Base-by-base conservation (phyloP, 2,797 vertebrate species). In the Hydrolagus colliei region DNA sequence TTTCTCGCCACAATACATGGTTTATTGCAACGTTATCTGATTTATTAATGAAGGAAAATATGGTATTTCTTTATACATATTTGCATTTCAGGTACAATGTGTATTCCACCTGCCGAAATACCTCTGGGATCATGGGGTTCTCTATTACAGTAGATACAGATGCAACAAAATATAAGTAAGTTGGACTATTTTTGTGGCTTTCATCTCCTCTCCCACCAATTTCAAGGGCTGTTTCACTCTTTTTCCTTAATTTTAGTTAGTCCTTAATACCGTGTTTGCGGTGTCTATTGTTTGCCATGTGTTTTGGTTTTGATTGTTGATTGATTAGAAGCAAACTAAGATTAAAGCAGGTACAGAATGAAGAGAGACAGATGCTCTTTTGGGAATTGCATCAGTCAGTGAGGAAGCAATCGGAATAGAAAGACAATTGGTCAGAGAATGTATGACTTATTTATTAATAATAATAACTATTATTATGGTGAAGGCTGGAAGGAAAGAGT, bases 81-180 rank as follows among this genome's bases (percentile, higher is more conserved):
- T 41, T 87, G 71, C 79, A 52, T 52, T 71, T 14, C 90, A 95
- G 97, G 91, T 98, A 99, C 90, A 95, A 97, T 1, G 97, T 98
- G 87, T 99, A 97, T 88, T 95, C 97, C 0, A 95, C 94, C 86
- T 98, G 95, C 92, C 95, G 97, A 89, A 98, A 98, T 89, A 99
- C 97, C 52, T 98, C 97, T 9, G 96, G 97, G 10, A 95, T 98
- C 86, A 94, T 99, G 88, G 97, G 97, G 52, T 98, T 98, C 91
- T 98, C 97, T 0, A 91, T 98, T 90, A 98, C 97, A 0, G 97
- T 98, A 86, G 96, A 96, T 89, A 97, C 97, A 7, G 97, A 98
- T 89, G 97, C 97, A 89, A 96, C 95, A 52, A 99, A 98, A 91
- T 98, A 95, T 94, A 98, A 95, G 97, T 96, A 89, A 94, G 94